Evolutionary conservation across 2,888 invertebrate genomes (phyloP), one percentile per base, ranked within the genome.

Genomic region (Atherix ibis): DNA sequence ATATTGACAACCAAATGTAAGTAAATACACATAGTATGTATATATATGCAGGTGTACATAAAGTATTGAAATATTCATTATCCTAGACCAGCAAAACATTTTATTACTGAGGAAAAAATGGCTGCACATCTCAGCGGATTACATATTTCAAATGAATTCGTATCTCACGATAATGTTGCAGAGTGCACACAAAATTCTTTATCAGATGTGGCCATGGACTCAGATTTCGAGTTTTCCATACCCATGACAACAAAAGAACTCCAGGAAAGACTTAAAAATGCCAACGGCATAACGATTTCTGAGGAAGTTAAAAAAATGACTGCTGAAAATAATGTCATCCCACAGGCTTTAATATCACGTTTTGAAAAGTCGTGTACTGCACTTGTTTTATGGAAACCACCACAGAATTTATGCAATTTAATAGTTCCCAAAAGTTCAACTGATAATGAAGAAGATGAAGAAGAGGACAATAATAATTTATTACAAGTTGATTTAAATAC

Each of bases 51-150:
- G n/a, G 27, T 14, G 15, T 16, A 3, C 5, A 16, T 16, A n/a
- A 24, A 22, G 5, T n/a, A 14, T 18, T 4, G 4, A 30, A 14
- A 13, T 14, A 8, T 4, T 27, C 3, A 18, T 53, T 4, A 18
- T 53, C 54, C 15, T 48, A 72, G 72, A 13, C 72, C 73, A 29
- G 52, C 66, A 5, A 85, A 85, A 51, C 80, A 82, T 52, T 67
- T 76, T 26, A 82, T 84, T 42, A 81, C 82, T 0, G 84, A 84
- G 53, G 84, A 84, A 49, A 80, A 77, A 55, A 84, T 85, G 74
- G 76, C 82, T 1, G 81, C 78, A 16, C 81, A 83, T 49, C 68
- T 85, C 42, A 75, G 71, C 43, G 71, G 76, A 24, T 63, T 85
- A 19, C 81, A 82, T 50, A 81, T 85, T 44, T 72, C 73, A 0